Conservation (phyloP, 2,888 invertebrate genomes). For the Eledona agricola region DNA sequence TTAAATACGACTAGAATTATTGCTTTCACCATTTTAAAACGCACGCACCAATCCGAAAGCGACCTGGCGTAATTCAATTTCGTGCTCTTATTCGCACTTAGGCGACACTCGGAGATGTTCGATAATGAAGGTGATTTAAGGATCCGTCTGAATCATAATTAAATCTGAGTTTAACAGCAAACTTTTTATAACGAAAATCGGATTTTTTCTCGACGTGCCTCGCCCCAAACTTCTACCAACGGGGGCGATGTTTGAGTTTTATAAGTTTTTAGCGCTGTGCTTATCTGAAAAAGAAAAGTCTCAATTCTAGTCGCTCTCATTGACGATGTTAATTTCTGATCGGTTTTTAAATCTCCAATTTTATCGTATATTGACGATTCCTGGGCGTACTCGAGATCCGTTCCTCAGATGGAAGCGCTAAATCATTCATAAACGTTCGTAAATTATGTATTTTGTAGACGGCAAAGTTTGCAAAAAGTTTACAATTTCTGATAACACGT, state of each 20-base stretch:
- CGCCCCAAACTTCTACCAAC: constrained; percentile 21
- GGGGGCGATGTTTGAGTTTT: constrained; percentile 34
- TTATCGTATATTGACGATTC: constrained; percentile 10
- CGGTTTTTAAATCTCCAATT: constrained; percentile 1
- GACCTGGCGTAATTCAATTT: too few species aligned
- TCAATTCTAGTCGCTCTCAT: too few species aligned
- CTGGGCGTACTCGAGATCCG: not conserved
- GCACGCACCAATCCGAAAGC: constrained; percentile 12
- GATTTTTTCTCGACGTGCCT: constrained; percentile 10
- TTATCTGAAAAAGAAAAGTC: too few species aligned
- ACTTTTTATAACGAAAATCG: constrained; percentile 35
- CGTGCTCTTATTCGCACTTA: constrained; percentile 10
- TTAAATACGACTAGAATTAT: constrained; percentile 37
- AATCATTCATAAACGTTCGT: constrained; percentile 40
- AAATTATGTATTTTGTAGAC: constrained; percentile 49
- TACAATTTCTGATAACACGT: constrained; percentile 52
- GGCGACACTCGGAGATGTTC: constrained; percentile 25
- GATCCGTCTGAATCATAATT: constrained; percentile 40
- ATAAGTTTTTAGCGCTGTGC: constrained; percentile 39
- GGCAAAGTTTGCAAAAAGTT: constrained; percentile 47
- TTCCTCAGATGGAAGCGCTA: constrained; percentile 12
- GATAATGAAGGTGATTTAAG: constrained; percentile 33
- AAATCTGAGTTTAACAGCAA: constrained; percentile 42
- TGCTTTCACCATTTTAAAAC: constrained; percentile 9
- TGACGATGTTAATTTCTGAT: too few species aligned